Evolutionary conservation across 2,797 vertebrate species (phyloP).

Genomic region (Phoebastria nigripes): DNA sequence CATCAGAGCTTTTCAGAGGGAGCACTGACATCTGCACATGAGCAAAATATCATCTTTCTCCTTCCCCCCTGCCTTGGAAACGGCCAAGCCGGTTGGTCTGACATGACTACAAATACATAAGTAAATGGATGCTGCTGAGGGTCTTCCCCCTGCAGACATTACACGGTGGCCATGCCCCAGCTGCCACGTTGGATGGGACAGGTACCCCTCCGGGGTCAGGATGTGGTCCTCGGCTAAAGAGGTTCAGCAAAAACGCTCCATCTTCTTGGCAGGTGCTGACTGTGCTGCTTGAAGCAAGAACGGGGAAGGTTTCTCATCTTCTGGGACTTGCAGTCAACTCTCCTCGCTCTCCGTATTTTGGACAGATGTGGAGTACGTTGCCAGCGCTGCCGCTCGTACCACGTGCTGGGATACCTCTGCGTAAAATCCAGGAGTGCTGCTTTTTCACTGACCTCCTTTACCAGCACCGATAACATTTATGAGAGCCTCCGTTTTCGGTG

Average conservation of each 20-base stretch:
- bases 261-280: not conserved
- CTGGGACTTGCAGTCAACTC: not conserved
- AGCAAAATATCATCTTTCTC: not conserved
- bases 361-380: not conserved
- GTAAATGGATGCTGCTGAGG: not conserved
- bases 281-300: not conserved
- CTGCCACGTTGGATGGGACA: accelerated
- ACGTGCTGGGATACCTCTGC: not conserved
- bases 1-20: not conserved
- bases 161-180: accelerated
- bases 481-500: not conserved
- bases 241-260: not conserved
- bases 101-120: not conserved
- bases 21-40: not conserved
- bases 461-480: not conserved
- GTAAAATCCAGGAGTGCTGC: not conserved
- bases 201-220: accelerated
- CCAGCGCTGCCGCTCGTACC: accelerated
- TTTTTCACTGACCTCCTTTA: not conserved
- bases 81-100: not conserved
- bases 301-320: not conserved
- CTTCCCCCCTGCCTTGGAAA: not conserved
- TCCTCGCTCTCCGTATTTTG: not conserved
- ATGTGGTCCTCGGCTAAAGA: not conserved
- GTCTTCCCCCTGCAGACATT: not conserved